Percentiles rank a stretch among this genome's conserved stretches.
Conservation (phyloP, 1,140 invertebrate species). For the Micrasema longulum region DNA sequence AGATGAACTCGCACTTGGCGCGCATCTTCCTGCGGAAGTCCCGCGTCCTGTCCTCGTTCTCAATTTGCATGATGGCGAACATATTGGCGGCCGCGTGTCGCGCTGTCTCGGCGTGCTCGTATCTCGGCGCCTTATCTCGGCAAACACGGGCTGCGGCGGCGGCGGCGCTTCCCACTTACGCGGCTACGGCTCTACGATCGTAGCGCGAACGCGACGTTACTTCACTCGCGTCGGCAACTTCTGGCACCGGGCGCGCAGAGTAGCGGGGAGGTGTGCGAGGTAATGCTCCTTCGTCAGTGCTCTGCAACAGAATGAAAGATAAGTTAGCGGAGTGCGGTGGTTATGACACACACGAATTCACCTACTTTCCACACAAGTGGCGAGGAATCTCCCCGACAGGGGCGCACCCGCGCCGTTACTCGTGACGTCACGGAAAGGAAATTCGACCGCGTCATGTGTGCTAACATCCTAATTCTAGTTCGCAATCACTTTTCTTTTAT, state of each 20-base stretch:
- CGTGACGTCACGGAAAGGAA: conserved; percentile 21
- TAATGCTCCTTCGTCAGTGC: conserved; percentile 48
- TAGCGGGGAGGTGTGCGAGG: conserved; percentile 6
- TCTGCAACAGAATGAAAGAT: conserved; percentile 54
- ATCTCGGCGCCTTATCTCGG: conserved; percentile 40
- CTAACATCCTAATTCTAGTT: conserved; percentile 3
- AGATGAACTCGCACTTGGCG: conserved; percentile 97
- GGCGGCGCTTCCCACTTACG: conserved; percentile 27
- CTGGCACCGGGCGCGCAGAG: conserved; percentile 17
- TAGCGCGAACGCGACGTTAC: neutral
- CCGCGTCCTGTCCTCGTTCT: conserved; percentile 89
- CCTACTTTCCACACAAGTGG: conserved; percentile 25
- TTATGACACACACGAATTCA: conserved; percentile 27
- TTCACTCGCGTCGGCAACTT: conserved; percentile 9
- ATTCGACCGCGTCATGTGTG: neutral
- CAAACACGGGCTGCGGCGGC: conserved; percentile 29
- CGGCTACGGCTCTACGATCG: conserved; percentile 20
- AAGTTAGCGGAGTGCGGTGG: conserved; percentile 28
- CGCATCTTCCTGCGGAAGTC: conserved; percentile 94
- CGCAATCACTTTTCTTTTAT: neutral
- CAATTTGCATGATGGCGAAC: conserved; percentile 90
- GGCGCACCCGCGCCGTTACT: conserved; percentile 27
- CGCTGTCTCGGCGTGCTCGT: conserved; percentile 47
- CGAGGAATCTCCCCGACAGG: conserved; percentile 20
- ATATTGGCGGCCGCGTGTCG: conserved; percentile 73